phyloP scores from a whole-genome alignment of 2,797 vertebrate species.

The Trachurus trachurus region DNA sequence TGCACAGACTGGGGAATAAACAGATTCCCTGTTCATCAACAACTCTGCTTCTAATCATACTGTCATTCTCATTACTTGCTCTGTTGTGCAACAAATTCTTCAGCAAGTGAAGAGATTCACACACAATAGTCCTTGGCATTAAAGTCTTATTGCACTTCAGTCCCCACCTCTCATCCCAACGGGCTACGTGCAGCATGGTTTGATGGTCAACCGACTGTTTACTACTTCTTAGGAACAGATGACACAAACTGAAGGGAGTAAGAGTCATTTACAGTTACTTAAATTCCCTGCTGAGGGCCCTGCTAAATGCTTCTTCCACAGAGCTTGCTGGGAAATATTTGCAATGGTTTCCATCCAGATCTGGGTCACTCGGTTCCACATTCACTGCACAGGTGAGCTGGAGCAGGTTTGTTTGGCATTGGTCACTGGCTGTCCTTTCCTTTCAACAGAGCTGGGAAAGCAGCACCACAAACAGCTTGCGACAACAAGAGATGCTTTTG shows the following conservation, averaged over 20 bases:
- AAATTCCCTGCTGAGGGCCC: conserved; percentile 80
- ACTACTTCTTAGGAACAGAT: conserved; percentile 80
- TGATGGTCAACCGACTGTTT: conserved; percentile 76
- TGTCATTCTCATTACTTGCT: conserved; percentile 22
- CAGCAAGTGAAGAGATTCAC: conserved; percentile 29
- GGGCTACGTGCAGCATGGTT: conserved; percentile 56
- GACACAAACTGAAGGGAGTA: conserved; percentile 77
- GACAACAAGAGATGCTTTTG: conserved; percentile 86
- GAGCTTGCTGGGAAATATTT: conserved; percentile 85
- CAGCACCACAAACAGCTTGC: conserved; percentile 78
- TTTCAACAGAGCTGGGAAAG: conserved; percentile 83
- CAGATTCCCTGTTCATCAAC: conserved; percentile 65
- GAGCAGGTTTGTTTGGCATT: conserved; percentile 85
- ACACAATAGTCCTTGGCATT: not conserved
- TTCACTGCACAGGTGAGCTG: conserved; percentile 85
- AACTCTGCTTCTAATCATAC: conserved; percentile 49
- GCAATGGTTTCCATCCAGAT: conserved; percentile 87
- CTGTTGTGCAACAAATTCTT: conserved; percentile 35
- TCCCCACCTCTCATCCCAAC: conserved; percentile 50
- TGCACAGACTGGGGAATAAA: conserved; percentile 67
- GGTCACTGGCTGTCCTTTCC: conserved; percentile 82
- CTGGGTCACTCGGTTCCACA: conserved; percentile 83
- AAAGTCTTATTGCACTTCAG: conserved; percentile 43
- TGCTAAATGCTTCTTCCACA: conserved; percentile 80
- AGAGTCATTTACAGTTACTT: conserved; percentile 83